Evolutionary conservation across 1,140 invertebrate genomes (phyloP).

Genomic region (Cryptotermes secundus): DNA sequence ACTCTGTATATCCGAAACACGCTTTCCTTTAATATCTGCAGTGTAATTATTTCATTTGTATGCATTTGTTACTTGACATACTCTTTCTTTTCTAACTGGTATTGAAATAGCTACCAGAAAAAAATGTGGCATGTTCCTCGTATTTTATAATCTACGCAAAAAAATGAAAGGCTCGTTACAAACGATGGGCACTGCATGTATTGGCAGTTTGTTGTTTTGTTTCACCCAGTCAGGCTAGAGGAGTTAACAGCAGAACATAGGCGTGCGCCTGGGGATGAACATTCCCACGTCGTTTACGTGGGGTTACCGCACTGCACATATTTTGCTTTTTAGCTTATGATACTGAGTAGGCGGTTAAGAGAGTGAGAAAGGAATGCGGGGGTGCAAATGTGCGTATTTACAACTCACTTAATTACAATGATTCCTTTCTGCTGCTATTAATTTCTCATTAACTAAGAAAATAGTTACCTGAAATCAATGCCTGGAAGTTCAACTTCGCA

Average conservation of each 20-base stretch:
- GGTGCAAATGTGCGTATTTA: no score
- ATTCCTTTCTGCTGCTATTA: no score
- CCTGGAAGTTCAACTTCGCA: no score
- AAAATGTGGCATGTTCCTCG: no score
- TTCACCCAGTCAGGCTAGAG: neutral
- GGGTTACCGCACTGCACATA: neutral
- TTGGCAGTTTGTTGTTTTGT: slow-evolving; percentile 10
- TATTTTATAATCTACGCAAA: slow-evolving; percentile 11
- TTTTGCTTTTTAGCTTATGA: neutral
- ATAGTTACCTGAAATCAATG: no score
- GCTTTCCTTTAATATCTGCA: no score
- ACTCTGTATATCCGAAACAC: no score
- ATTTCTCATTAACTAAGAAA: no score
- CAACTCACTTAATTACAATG: no score
- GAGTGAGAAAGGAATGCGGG: neutral
- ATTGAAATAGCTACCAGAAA: no score
- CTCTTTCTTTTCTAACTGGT: no score
- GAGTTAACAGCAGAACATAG: neutral
- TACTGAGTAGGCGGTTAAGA: neutral
- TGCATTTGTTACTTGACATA: neutral
- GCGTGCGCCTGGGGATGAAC: neutral
- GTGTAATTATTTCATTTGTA: no score
- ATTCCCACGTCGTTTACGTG: neutral
- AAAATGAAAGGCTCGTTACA: neutral
- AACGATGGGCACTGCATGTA: neutral